Percentiles rank a stretch among this genome's conserved stretches.
phyloP scores from a whole-genome alignment of 2,797 vertebrate genomes.

The Sebastes taczanowskii region DNA sequence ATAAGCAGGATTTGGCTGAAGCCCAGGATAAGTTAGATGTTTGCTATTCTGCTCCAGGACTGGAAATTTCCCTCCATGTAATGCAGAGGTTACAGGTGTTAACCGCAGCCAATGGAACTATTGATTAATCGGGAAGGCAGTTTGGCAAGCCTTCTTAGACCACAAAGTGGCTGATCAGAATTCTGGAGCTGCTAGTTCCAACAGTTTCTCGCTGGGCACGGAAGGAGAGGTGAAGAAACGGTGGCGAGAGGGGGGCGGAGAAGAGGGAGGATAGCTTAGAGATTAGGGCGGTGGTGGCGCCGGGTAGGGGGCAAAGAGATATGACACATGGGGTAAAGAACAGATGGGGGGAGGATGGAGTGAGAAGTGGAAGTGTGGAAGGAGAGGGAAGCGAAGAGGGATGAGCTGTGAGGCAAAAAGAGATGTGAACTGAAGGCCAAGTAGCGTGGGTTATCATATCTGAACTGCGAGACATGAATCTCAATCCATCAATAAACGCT shows the following conservation, averaged over 20 bases:
- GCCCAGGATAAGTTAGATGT: constrained; percentile 62
- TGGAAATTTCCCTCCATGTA: constrained; percentile 74
- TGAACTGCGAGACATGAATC: constrained; percentile 72
- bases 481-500: constrained; percentile 72
- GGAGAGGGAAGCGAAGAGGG: constrained; percentile 24
- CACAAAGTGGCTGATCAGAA: constrained; percentile 84
- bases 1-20: constrained; percentile 54
- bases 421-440: constrained; percentile 73
- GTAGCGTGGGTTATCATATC: constrained; percentile 66
- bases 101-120: constrained; percentile 76
- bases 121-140: constrained; percentile 80
- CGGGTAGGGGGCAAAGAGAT: constrained; percentile 29
- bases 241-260: constrained; percentile 20
- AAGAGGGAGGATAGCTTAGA: constrained; percentile 44
- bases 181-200: constrained; percentile 70
- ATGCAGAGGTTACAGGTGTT: constrained; percentile 78
- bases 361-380: constrained; percentile 50
- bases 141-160: constrained; percentile 70
- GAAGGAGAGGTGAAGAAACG: constrained; percentile 48
- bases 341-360: constrained; percentile 61
- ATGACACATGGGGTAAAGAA: constrained; percentile 62
- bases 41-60: constrained; percentile 77
- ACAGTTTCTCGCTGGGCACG: constrained; percentile 56
- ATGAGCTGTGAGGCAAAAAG: constrained; percentile 53
- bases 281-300: constrained; percentile 26